Base-by-base conservation (phyloP, 2,797 vertebrate species). In the Ataeniobius toweri region DNA sequence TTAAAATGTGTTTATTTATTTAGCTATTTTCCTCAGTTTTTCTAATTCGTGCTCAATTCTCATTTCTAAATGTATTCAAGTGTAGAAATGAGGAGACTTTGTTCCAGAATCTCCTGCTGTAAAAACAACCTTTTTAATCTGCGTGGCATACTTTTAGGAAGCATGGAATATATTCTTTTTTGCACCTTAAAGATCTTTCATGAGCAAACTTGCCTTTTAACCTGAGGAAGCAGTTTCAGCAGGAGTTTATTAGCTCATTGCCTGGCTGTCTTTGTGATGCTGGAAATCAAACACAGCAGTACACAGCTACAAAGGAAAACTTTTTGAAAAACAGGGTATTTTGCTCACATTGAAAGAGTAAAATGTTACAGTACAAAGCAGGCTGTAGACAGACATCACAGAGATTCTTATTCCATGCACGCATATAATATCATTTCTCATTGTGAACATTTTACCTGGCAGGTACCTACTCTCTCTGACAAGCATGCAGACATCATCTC, bases 201-300 rank as follows among this genome's bases (percentile, higher is more conserved):
- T 41, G 18, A 28, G 14, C 44, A 71, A 71, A 28, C 69, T 95
- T 95, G 65, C 95, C 95, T 0, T 95, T 94, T 76, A 95, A 96
- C 6, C 94, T 94, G 77, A 95, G 88, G 85, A 95, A 95, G 74
- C 94, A 95, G 74, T 96, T 93, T 0, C 95, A 94, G 94, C 95
- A 95, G 77, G 94, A 95, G 89, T 95, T 96, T 94, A 95, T 96
- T 88, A 96, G 91, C 84, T 95, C 94, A 81, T 94, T 95, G 92
- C 22, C 93, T 95, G 72, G 94, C 95, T 74, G 95, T 94, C 85
- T 95, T 96, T 41, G 94, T 93, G 46, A 94, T 26, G 95, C 18
- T 93, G 89, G 94, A 94, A 85, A 95, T 96, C 59, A 96, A 94
- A 31, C 31, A 81, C 91, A 95, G 85, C 93, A 95, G 82, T 95